These are phyloP conservation scores for Calameuta pallipes DNA, from an alignment of 2,888 invertebrate genomes.

Conservation along the genomic window DNA sequence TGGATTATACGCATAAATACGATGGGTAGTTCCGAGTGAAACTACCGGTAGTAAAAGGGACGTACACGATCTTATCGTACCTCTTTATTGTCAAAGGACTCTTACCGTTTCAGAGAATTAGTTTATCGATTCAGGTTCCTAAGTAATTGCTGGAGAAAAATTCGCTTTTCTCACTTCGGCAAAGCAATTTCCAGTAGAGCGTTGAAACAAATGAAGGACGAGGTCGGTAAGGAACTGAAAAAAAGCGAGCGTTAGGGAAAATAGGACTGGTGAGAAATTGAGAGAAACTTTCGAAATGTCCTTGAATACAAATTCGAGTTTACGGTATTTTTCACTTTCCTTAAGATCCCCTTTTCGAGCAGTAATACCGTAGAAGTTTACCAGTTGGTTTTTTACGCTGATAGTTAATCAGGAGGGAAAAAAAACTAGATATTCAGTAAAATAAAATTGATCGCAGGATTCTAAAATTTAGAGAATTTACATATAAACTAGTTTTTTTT, in stretches of 20 bases:
- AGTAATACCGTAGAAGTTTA: background rate
- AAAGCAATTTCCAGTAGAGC: background rate
- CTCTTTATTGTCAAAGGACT: background rate
- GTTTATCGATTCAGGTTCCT: background rate
- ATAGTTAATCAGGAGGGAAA: background rate
- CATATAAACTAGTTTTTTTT: background rate
- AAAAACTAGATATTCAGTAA: background rate
- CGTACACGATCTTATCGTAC: background rate
- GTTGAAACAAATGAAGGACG: background rate
- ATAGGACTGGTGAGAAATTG: background rate
- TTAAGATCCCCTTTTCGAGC: background rate
- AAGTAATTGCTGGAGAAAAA: background rate
- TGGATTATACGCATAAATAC: background rate
- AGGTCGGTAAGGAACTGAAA: background rate
- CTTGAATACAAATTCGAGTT: background rate
- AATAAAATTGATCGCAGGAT: too few relatives aligned
- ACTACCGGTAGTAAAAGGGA: background rate
- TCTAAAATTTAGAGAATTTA: too few relatives aligned
- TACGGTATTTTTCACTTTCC: background rate
- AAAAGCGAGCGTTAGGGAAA: background rate
- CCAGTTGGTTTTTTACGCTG: background rate
- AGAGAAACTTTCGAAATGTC: background rate
- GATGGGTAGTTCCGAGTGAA: background rate
- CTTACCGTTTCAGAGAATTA: background rate
- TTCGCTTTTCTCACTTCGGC: background rate